Base-by-base conservation (phyloP, 1,140 invertebrate genomes). In the Drosophila parabipectinata region DNA sequence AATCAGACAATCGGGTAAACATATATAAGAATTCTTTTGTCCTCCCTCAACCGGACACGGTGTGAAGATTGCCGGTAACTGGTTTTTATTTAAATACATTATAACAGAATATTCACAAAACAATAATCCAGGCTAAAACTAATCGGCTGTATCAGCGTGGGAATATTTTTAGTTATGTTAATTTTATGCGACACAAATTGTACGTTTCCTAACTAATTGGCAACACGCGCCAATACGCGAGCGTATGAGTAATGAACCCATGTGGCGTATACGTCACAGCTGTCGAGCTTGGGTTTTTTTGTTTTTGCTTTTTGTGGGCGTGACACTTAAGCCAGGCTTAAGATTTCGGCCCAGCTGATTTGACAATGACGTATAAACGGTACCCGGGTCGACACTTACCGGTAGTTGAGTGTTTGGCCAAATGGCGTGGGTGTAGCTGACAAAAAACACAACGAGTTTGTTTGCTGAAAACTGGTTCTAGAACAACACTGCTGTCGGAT, bases 221-320 rank as follows among this genome's bases (percentile, higher is more conserved):
- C 61, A 88, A 88, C 83, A 88, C 83, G 83, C 84, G 83, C 83
- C 83, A 51, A 88, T 84, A 84, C 84, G 83, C 83, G 79, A 51
- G 28, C 28, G 32, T 61, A 79, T 89, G 79, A 88, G 60, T 88
- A 87, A 82, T 72, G 47, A 52, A 32, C 47, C 57, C 48, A 44
- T 37, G 58, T 18, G 53, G 51, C 54, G 50, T 50, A 67, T 66
- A 87, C 83, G 83, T 87, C 83, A 87, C 60, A 67, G 30, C 12
- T 9, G 32, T 44, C 14, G 41, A 14, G 41, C 15, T 44, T 44
- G 41, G 41, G 41, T 44, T 44, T 44, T 44, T 44, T 44, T 44
- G n/a, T 15, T 44, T 44, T 44, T 18, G 41, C 18, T 47, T 47
- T 47, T 83, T 62, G 83, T 88, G 79, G 83, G 83, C 76, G 83